A percentile compares a stretch with the other conserved stretches of the same genome.
Conservation (phyloP, 2,888 invertebrate genomes). For the Encarsia formosa region DNA sequence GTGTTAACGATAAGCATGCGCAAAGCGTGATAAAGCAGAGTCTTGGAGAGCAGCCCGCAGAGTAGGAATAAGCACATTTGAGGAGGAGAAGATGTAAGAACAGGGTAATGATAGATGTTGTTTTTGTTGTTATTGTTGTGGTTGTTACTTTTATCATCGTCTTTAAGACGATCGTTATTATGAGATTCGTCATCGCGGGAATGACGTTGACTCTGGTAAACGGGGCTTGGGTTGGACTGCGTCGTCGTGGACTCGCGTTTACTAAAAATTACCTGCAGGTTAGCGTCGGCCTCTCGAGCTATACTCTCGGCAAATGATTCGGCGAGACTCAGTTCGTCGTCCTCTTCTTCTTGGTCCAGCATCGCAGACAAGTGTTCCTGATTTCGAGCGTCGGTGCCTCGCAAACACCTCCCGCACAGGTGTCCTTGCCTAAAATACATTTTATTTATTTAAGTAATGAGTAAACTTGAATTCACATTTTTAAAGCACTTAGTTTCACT, state of each 20-base stretch:
- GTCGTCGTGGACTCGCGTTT: not conserved
- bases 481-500: conserved; percentile 4
- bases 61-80: conserved; percentile 15
- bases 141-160: too few species aligned
- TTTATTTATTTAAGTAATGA: too few species aligned
- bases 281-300: conserved; percentile 15
- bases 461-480: conserved; percentile 10
- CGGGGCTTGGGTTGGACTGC: not conserved
- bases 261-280: conserved; percentile 18
- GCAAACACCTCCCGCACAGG: conserved; percentile 74
- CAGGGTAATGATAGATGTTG: not conserved
- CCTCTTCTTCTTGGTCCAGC: conserved; percentile 70
- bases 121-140: not conserved
- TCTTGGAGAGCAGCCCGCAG: conserved; percentile 14
- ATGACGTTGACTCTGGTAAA: not conserved
- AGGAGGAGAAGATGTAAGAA: not conserved
- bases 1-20: conserved; percentile 15
- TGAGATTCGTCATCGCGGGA: not conserved
- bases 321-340: conserved; percentile 67
- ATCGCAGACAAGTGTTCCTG: conserved; percentile 64
- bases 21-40: conserved; percentile 11
- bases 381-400: conserved; percentile 58
- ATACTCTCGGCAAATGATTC: conserved; percentile 44
- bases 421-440: conserved; percentile 83
- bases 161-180: not conserved